phyloP scores from a whole-genome alignment of 2,888 invertebrate species.

The Epsilonema sp. region DNA sequence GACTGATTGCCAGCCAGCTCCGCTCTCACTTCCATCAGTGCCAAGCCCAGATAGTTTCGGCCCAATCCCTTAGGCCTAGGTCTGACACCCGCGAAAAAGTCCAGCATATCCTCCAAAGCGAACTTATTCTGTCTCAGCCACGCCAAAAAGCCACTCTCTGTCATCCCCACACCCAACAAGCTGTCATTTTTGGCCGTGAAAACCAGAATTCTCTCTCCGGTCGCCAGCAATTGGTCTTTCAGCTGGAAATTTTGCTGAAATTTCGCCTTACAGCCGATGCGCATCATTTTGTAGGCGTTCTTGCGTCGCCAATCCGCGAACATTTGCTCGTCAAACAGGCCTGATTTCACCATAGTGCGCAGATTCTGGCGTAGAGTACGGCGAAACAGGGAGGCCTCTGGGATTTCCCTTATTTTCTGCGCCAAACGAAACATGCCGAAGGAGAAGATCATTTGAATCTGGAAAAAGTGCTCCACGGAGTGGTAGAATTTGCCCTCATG shows the following conservation, averaged over 20 bases:
- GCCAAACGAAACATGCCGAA: constrained; percentile 9
- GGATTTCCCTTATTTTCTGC: neutral
- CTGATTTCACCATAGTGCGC: neutral
- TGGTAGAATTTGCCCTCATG: constrained; percentile 4
- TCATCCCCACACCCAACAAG: constrained; percentile 9
- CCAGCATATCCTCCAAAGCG: constrained; percentile 6
- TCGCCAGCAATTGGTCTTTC: constrained; percentile 1
- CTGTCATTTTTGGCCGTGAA: constrained; percentile 5
- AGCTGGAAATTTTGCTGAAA: constrained; percentile 7
- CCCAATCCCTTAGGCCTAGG: constrained; percentile 5
- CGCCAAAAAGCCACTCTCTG: constrained; percentile 5
- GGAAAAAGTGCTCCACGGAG: constrained; percentile 7
- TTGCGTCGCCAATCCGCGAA: constrained; percentile 3
- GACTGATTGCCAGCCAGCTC: neutral
- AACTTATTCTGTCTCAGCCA: constrained; percentile 2
- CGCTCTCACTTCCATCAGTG: constrained; percentile 7
- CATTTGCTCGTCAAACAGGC: constrained; percentile 5
- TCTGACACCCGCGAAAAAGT: constrained; percentile 1
- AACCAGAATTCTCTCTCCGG: constrained; percentile 5
- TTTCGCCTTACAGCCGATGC: constrained; percentile 3
- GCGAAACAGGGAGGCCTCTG: constrained; percentile 4
- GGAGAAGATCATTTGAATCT: constrained; percentile 5
- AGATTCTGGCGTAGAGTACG: neutral
- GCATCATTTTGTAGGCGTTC: neutral
- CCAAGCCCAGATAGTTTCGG: constrained; percentile 3